Percentiles rank a stretch among this genome's conserved stretches.
Conservation (phyloP, 2,113 vertebrate genomes). For the Silurus meridionalis region DNA sequence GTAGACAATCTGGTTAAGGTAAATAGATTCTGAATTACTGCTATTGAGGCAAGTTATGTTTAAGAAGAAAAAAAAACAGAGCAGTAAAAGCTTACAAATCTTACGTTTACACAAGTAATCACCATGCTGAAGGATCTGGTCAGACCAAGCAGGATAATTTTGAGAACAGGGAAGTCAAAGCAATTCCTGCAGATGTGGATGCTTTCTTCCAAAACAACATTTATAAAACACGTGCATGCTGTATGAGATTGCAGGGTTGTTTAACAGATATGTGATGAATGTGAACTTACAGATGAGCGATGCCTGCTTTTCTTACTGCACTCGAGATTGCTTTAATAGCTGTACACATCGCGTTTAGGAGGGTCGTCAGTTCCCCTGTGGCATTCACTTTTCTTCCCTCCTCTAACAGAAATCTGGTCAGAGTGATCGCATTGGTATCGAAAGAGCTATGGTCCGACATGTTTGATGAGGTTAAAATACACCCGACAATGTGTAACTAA, state of each 20-base stretch:
- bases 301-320: conserved; percentile 92
- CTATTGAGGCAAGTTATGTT: not conserved
- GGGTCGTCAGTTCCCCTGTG: conserved; percentile 90
- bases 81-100: not conserved
- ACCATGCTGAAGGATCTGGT: not conserved
- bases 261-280: not conserved
- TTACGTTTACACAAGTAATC: not conserved
- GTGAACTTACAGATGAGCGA: conserved; percentile 86
- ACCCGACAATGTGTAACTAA: not conserved
- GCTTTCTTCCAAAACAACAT: not conserved
- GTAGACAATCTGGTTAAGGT: not conserved
- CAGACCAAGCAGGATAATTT: not conserved
- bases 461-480: not conserved
- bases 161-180: too few species aligned
- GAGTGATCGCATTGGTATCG: conserved; percentile 88
- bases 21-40: not conserved
- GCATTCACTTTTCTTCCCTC: conserved; percentile 85
- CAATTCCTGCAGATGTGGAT: not conserved
- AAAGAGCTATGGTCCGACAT: conserved; percentile 86
- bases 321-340: conserved; percentile 93
- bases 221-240: too few species aligned
- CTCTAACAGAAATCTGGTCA: conserved; percentile 93
- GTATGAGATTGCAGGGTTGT: not conserved
- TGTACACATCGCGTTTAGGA: conserved; percentile 90
- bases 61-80: not conserved